Base-by-base conservation (phyloP, 2,113 vertebrate genomes). In the Elachura formosa region DNA sequence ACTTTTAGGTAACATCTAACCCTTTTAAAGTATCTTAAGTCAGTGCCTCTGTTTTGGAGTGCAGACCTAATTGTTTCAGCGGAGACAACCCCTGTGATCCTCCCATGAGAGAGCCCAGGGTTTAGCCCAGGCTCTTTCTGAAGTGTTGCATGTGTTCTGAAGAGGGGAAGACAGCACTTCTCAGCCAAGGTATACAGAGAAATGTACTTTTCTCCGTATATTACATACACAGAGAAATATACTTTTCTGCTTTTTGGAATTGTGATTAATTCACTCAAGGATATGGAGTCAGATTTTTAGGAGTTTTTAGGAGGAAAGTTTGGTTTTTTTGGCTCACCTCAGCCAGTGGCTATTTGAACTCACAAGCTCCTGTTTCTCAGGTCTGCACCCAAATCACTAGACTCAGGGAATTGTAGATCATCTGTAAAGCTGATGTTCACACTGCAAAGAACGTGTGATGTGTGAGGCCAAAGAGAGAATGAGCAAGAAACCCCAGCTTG, bases 241-340 rank as follows among this genome's bases (percentile, higher is more conserved):
- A 33, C 34, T 67, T 54, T 54, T 20, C 67, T 86, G 19, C 6
- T 66, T 61, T 31, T 75, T 36, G 34, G 26, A 22, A n/a, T n/a
- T 64, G 15, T 52, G 38, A 46, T 46, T 62, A 41, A 45, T 58
- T 76, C n/a, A 21, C 52, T 76, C 12, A 15, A 58, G 9, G 25
- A 17, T 14, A 54, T 0, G 3, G 16, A 79, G 19, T 18, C 43
- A 45, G 43, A 45, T 45, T 45, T 19, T 19, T 8, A 21, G 74
- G 9, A 64, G 2, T 1, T 25, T 36, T 56, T 25, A 7, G 28
- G 20, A 31, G 4, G 11, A 5, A 3, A 7, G 4, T 0, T 2
- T 54, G 34, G 15, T 52, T 48, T 48, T 16, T 74, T 8, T 43
- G 2, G 36, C 22, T 36, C 40, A 59, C 11, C 21, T 77, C 59